Percentiles rank a stretch among this genome's conserved stretches.
phyloP scores from a whole-genome alignment of 2,888 invertebrate genomes.

The Yponomeuta plumbellus region DNA sequence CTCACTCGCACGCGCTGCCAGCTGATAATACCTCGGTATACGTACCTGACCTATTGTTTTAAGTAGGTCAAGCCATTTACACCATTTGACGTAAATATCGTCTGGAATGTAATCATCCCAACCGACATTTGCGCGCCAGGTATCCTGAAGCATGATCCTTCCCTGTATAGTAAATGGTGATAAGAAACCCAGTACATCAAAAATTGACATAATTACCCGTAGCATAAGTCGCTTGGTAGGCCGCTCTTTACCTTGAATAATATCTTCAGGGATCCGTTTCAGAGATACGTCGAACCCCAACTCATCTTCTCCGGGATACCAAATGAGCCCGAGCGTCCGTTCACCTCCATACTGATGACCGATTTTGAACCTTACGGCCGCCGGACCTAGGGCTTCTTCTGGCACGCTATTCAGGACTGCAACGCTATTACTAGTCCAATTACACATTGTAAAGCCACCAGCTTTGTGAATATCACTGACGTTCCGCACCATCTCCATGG shows the following conservation, averaged over 20 bases:
- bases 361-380: slow-evolving; percentile 26
- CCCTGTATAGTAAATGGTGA: slow-evolving; percentile 28
- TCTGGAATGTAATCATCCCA: slow-evolving; percentile 25
- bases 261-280: slow-evolving; percentile 21
- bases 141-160: slow-evolving; percentile 27
- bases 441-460: slow-evolving; percentile 23
- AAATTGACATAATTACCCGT: slow-evolving; percentile 26
- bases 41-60: background rate
- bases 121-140: slow-evolving; percentile 20
- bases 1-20: background rate
- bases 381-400: slow-evolving; percentile 21
- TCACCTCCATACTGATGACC: slow-evolving; percentile 22
- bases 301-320: slow-evolving; percentile 26
- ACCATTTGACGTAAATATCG: slow-evolving; percentile 16
- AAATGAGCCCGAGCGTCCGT: slow-evolving; percentile 28
- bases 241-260: slow-evolving; percentile 20
- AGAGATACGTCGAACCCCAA: slow-evolving; percentile 27
- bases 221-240: slow-evolving; percentile 28
- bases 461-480: slow-evolving; percentile 22
- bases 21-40: slow-evolving; percentile 3
- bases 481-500: slow-evolving; percentile 21
- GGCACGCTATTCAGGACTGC: slow-evolving; percentile 25
- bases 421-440: slow-evolving; percentile 28
- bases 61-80: slow-evolving; percentile 21
- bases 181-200: slow-evolving; percentile 21